Percentiles rank a stretch among this genome's conserved stretches.
phyloP scores from a whole-genome alignment of 2,797 vertebrate genomes.

The Leontocebus nigricollis region DNA sequence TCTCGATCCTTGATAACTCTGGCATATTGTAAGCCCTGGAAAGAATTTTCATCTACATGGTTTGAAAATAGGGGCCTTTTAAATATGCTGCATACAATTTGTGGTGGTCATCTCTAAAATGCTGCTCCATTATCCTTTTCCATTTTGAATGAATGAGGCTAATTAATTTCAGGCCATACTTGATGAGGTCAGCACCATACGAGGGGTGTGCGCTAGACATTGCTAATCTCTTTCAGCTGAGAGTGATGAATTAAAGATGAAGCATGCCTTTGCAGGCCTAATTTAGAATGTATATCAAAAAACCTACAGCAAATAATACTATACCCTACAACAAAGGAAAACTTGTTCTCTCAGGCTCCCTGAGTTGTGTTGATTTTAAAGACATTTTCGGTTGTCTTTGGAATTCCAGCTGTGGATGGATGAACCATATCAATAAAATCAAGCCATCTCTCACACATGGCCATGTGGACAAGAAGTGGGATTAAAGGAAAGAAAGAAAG shows the following conservation, averaged over 20 bases:
- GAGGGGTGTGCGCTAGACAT: slow-evolving; percentile 88
- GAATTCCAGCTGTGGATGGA: slow-evolving; percentile 84
- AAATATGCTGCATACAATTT: slow-evolving; percentile 87
- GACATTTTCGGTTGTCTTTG: slow-evolving; percentile 83
- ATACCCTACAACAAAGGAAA: slow-evolving; percentile 87
- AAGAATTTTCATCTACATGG: slow-evolving; percentile 85
- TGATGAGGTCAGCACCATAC: slow-evolving; percentile 89
- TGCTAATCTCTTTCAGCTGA: slow-evolving; percentile 91
- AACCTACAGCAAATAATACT: slow-evolving; percentile 88
- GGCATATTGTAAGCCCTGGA: slow-evolving; percentile 81
- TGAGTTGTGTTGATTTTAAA: slow-evolving; percentile 85
- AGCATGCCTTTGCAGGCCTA: slow-evolving; percentile 89
- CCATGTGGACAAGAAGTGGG: slow-evolving; percentile 82
- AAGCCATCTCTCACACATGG: slow-evolving; percentile 81
- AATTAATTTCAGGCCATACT: slow-evolving; percentile 91
- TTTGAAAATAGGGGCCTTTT: slow-evolving; percentile 81
- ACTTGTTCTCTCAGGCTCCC: slow-evolving; percentile 86
- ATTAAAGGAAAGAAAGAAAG: slow-evolving; percentile 73
- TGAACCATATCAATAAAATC: slow-evolving; percentile 84
- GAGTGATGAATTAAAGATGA: slow-evolving; percentile 91
- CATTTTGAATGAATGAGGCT: slow-evolving; percentile 90
- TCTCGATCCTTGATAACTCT: slow-evolving; percentile 76
- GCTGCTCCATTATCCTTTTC: slow-evolving; percentile 87
- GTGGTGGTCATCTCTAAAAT: slow-evolving; percentile 88
- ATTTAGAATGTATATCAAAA: slow-evolving; percentile 90